Evolutionary conservation across 1,140 invertebrate genomes (phyloP).

Genomic region (Littorina saxatilis): DNA sequence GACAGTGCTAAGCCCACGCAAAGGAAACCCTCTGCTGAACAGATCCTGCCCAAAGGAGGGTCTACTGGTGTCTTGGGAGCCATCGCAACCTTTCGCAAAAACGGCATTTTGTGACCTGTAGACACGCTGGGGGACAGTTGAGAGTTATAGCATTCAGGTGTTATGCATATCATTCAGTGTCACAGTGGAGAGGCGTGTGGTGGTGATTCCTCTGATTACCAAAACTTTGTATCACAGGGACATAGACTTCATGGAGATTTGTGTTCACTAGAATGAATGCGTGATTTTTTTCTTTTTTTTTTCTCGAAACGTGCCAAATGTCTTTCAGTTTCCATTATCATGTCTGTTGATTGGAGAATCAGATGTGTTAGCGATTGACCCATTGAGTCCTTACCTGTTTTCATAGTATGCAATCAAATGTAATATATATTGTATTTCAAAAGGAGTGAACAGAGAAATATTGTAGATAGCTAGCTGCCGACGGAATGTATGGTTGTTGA

Average conservation of each 20-base stretch:
- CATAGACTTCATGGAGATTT: neutral
- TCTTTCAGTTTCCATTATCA: conserved; percentile 23
- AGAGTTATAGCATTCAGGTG: neutral
- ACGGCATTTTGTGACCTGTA: conserved; percentile 52
- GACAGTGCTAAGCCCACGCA: neutral
- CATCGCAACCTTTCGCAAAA: conserved; percentile 59
- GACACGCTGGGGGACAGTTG: neutral
- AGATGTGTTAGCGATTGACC: neutral
- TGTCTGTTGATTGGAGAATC: neutral
- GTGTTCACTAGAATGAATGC: neutral
- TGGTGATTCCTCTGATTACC: neutral
- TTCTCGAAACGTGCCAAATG: conserved; percentile 4
- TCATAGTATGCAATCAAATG: too few relatives aligned
- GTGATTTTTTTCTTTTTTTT: neutral
- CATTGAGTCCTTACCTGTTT: too few relatives aligned
- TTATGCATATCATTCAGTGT: neutral
- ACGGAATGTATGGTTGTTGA: too few relatives aligned
- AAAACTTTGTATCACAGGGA: neutral
- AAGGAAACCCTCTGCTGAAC: conserved; percentile 30
- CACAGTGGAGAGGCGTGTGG: neutral
- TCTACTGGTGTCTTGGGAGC: conserved; percentile 63
- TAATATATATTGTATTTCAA: too few relatives aligned
- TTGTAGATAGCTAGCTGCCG: too few relatives aligned
- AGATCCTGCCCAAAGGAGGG: conserved; percentile 43
- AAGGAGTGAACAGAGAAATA: too few relatives aligned